Conservation (phyloP, 2,113 vertebrate genomes). For the Eidolon helvum region DNA sequence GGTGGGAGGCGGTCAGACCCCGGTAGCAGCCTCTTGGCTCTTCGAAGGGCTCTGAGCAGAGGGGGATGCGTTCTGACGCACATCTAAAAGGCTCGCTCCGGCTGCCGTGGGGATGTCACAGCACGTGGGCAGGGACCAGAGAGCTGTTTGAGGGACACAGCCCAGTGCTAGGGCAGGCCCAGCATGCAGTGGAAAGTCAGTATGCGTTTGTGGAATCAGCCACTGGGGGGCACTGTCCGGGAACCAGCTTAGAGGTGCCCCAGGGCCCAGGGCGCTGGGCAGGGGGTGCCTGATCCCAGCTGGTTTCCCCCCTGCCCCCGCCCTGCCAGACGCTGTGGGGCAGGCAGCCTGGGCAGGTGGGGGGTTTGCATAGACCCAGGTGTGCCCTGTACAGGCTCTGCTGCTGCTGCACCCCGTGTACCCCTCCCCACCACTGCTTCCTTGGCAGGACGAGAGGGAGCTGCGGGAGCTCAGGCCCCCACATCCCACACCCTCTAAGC, state of each 20-base stretch:
- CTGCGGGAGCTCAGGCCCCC: background rate
- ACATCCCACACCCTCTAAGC: background rate
- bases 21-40: accelerated
- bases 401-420: accelerated
- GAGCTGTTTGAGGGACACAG: background rate
- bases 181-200: accelerated
- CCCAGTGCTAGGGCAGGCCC: background rate
- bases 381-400: background rate
- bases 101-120: background rate
- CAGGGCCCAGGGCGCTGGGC: accelerated
- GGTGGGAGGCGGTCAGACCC: background rate
- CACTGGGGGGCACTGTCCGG: accelerated
- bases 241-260: background rate
- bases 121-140: background rate
- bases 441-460: background rate
- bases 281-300: accelerated
- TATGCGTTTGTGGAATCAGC: background rate
- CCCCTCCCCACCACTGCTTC: background rate
- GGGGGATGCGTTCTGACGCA: accelerated
- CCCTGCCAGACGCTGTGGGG: background rate
- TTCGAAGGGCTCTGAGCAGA: background rate
- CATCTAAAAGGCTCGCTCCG: background rate
- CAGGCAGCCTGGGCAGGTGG: background rate
- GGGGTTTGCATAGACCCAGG: background rate
- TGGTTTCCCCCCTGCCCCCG: accelerated